Evolutionary conservation across 2,797 vertebrate species (phyloP).

Genomic region (Capromys pilorides): DNA sequence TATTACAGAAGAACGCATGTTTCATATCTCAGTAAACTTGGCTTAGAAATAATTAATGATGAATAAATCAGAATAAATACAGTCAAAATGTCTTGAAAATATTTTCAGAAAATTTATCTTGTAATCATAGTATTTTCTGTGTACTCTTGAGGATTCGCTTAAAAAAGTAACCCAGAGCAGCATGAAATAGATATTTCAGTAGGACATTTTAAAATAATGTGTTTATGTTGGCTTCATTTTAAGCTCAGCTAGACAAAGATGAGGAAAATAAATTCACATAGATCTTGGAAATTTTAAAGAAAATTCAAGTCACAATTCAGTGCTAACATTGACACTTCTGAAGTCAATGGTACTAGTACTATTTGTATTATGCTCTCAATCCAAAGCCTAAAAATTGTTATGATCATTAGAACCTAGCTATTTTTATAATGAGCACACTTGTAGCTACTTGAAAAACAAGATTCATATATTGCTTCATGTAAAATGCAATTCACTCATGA

Average conservation of each 20-base stretch:
- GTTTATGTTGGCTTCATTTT: conserved; percentile 38
- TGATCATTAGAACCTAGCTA: conserved; percentile 72
- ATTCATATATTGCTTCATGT: conserved; percentile 43
- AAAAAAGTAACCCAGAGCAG: conserved; percentile 60
- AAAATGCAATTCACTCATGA: conserved; percentile 60
- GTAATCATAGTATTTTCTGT: conserved; percentile 64
- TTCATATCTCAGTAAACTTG: conserved; percentile 47
- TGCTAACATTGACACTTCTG: conserved; percentile 65
- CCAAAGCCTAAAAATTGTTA: conserved; percentile 67
- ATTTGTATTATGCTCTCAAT: conserved; percentile 75
- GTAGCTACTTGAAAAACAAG: conserved; percentile 62
- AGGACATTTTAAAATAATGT: conserved; percentile 64
- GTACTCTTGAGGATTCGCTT: conserved; percentile 57
- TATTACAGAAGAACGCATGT: conserved; percentile 42
- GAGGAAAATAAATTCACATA: conserved; percentile 69
- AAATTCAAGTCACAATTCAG: conserved; percentile 55
- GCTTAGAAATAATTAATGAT: conserved; percentile 53
- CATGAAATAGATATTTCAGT: conserved; percentile 64
- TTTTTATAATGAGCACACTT: conserved; percentile 65
- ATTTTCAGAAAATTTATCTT: conserved; percentile 67
- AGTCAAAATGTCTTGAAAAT: conserved; percentile 56
- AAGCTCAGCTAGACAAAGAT: conserved; percentile 67
- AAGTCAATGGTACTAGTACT: conserved; percentile 63
- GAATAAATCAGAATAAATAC: conserved; percentile 68
- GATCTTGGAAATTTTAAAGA: conserved; percentile 60